phyloP scores from a whole-genome alignment of 2,113 vertebrate species.

The Pogonocichla stellata region DNA sequence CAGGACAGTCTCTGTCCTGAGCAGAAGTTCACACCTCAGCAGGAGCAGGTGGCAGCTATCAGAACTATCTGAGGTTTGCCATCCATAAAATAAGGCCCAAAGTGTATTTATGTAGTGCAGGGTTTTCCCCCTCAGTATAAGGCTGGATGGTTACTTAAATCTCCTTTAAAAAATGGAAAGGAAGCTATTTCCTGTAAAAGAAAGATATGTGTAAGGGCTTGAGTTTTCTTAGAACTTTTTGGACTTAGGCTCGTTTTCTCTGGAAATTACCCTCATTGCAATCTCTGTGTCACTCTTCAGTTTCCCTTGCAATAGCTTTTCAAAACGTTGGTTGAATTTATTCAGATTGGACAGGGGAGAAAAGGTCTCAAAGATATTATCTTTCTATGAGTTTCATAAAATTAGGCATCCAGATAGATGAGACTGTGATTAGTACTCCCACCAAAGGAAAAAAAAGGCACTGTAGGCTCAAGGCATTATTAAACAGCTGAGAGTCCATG shows the following conservation, averaged over 20 bases:
- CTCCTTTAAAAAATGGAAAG: neutral
- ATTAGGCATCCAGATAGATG: conserved; percentile 20
- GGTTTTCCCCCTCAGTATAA: neutral
- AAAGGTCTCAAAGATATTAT: conserved; percentile 60
- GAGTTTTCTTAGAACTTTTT: neutral
- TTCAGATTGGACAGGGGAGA: conserved; percentile 54
- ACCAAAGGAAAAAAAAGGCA: neutral
- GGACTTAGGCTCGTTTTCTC: neutral
- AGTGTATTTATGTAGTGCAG: neutral
- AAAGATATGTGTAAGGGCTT: neutral
- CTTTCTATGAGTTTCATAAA: conserved; percentile 55
- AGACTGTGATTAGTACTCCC: conserved; percentile 24
- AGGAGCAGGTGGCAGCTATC: neutral
- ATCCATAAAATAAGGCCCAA: neutral
- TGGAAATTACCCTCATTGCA: neutral
- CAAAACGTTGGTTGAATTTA: conserved; percentile 41
- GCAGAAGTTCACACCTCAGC: too few relatives aligned
- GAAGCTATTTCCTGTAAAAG: neutral
- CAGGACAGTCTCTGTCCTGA: accelerated
- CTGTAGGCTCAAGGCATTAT: conserved; percentile 10
- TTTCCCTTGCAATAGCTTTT: conserved; percentile 31
- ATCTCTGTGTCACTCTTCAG: neutral
- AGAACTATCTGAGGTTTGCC: neutral
- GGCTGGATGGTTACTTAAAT: neutral
- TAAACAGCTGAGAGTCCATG: conserved; percentile 22